A percentile compares a stretch with the other conserved stretches of the same genome.
These are phyloP conservation scores for Ericerus pela DNA, from an alignment of 1,140 invertebrate genomes.

Conservation along the genomic window DNA sequence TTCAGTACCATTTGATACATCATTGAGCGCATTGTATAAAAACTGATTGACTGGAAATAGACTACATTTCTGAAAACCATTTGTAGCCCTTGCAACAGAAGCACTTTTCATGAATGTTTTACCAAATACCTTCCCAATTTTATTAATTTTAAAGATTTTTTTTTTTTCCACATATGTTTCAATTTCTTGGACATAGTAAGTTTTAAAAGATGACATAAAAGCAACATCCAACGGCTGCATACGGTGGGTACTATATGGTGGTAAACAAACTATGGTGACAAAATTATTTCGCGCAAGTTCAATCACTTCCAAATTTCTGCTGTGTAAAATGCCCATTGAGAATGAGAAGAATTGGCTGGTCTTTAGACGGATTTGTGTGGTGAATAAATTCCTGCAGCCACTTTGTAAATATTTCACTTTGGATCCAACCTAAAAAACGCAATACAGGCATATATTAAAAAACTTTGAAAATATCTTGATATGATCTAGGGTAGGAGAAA, in stretches of 20 bases:
- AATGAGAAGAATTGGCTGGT: slow-evolving; percentile 25
- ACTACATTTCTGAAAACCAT: neutral
- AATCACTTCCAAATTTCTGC: slow-evolving; percentile 17
- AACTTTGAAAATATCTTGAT: too few relatives aligned
- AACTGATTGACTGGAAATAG: neutral
- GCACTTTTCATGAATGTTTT: neutral
- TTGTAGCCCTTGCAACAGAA: neutral
- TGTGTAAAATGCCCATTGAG: slow-evolving; percentile 28
- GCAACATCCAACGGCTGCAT: slow-evolving; percentile 32
- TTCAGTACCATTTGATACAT: neutral
- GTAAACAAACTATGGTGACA: too few relatives aligned
- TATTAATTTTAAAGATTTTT: slow-evolving; percentile 19
- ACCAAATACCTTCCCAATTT: slow-evolving; percentile 22
- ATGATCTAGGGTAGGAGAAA: too few relatives aligned
- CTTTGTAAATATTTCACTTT: slow-evolving; percentile 25
- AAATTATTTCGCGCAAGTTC: slow-evolving; percentile 1
- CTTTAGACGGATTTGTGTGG: slow-evolving; percentile 22
- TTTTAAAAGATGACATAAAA: slow-evolving; percentile 29
- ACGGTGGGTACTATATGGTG: too few relatives aligned
- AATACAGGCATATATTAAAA: too few relatives aligned
- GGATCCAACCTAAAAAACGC: slow-evolving; percentile 25
- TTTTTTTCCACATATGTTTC: slow-evolving; percentile 26
- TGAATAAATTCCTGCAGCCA: slow-evolving; percentile 27
- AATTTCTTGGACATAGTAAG: slow-evolving; percentile 22
- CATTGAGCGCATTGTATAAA: neutral